phyloP scores from a whole-genome alignment of 2,797 vertebrate species.

The Coluber constrictor region DNA sequence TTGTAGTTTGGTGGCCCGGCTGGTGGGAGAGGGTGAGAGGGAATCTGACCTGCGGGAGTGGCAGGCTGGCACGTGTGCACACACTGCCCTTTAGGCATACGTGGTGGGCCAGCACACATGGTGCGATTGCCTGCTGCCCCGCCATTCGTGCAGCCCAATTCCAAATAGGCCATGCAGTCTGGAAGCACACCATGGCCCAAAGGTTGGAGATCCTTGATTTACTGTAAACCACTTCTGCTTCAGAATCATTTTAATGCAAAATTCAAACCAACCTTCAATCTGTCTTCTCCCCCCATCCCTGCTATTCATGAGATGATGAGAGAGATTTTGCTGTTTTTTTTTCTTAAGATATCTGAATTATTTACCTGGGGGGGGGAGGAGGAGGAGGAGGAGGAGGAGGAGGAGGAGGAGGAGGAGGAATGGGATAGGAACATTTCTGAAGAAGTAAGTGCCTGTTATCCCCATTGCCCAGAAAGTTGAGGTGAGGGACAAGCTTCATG shows the following conservation, averaged over 20 bases:
- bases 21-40: background rate
- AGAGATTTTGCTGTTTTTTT: background rate
- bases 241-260: background rate
- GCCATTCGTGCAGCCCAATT: background rate
- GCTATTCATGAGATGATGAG: background rate
- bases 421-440: background rate
- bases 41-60: background rate
- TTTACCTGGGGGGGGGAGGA: background rate
- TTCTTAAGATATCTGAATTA: background rate
- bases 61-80: accelerated
- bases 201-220: background rate
- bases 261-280: background rate
- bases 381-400: too few relatives aligned
- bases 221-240: background rate
- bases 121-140: background rate
- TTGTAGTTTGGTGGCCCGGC: background rate
- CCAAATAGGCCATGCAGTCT: background rate
- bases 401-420: background rate
- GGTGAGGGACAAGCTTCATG: background rate
- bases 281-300: background rate
- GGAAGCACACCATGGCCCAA: accelerated
- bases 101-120: background rate
- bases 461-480: background rate
- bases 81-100: background rate
- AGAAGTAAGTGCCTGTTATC: background rate